Conservation (phyloP, 2,113 vertebrate species). For the Atlantisia rogersi region DNA sequence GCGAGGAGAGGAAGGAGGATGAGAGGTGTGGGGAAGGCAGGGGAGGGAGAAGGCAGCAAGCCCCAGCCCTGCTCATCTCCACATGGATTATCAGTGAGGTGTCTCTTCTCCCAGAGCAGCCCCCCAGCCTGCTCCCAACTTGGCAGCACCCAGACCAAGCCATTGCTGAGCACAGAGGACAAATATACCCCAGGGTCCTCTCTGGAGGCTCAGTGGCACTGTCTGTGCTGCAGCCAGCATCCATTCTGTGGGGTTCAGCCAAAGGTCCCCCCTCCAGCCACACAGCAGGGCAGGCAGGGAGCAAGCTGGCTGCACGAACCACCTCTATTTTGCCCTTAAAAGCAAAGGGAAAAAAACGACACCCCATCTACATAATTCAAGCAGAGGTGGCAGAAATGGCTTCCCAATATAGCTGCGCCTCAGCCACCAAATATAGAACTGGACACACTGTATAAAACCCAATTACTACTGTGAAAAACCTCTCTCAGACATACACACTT, state of each 20-base stretch:
- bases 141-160: neutral
- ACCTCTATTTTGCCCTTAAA: neutral
- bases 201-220: neutral
- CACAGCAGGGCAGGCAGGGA: neutral
- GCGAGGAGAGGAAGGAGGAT: neutral
- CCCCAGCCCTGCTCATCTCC: neutral
- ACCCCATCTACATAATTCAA: constrained; percentile 33
- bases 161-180: neutral
- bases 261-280: neutral
- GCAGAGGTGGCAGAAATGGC: constrained; percentile 50
- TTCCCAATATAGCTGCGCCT: constrained; percentile 47
- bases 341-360: neutral
- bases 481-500: constrained; percentile 61
- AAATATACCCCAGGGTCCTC: fast-evolving
- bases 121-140: neutral
- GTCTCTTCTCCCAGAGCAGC: neutral
- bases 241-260: neutral
- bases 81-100: neutral
- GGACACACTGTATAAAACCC: constrained; percentile 69
- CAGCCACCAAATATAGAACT: constrained; percentile 57
- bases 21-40: neutral
- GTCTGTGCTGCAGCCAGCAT: neutral
- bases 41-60: neutral
- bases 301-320: neutral
- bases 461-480: constrained; percentile 63